These are phyloP conservation scores for Hypotaenidia philippensis DNA, from an alignment of 2,797 vertebrate genomes.

Conservation along the genomic window DNA sequence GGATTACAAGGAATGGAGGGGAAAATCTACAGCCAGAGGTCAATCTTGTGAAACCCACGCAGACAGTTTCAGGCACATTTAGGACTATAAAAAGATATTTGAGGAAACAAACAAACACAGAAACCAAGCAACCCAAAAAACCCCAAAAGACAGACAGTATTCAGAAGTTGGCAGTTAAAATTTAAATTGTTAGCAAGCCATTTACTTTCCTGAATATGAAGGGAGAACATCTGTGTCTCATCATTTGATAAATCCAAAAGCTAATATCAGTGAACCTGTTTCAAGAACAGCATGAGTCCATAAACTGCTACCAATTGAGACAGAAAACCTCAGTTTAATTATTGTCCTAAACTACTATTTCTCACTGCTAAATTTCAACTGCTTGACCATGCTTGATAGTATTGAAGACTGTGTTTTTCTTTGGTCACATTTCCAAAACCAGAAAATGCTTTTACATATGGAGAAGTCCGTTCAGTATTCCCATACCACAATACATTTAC, in stretches of 20 bases:
- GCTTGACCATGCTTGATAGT: neutral
- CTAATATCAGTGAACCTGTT: neutral
- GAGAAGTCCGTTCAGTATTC: neutral
- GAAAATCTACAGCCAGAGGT: neutral
- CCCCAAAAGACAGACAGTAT: neutral
- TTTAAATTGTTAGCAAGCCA: neutral
- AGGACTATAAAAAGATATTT: neutral
- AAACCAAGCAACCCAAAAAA: no score
- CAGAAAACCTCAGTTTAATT: neutral
- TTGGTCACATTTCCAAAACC: neutral
- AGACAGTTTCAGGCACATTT: neutral
- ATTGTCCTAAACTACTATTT: neutral
- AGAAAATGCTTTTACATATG: neutral
- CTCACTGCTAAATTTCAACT: neutral
- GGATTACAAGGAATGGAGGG: neutral
- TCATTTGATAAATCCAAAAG: neutral
- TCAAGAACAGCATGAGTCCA: neutral
- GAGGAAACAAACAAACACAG: neutral
- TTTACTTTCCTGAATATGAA: neutral
- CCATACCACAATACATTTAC: neutral
- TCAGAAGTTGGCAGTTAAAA: neutral
- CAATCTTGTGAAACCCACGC: neutral
- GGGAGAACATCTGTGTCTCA: neutral
- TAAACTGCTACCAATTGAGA: neutral
- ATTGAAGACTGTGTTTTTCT: neutral